These are phyloP conservation scores for Lucilia cuprina DNA, from an alignment of 1,140 invertebrate species.

Conservation along the genomic window DNA sequence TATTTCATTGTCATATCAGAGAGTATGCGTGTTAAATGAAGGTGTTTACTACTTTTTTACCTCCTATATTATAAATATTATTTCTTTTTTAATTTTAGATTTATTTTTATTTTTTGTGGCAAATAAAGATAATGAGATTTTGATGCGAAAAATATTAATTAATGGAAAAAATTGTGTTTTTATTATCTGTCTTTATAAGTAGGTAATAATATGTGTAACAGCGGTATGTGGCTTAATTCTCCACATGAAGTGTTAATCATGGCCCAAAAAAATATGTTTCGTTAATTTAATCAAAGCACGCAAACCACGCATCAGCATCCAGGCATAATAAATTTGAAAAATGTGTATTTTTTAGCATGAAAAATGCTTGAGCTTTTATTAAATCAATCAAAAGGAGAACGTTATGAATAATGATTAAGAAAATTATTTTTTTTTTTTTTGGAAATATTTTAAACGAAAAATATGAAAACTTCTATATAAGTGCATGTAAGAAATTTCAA, in stretches of 20 bases:
- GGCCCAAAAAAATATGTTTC: not conserved
- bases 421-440: no score
- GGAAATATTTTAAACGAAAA: no score
- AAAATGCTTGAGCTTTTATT: no score
- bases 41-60: not conserved
- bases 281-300: slow-evolving; percentile 9
- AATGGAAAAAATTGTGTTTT: slow-evolving; percentile 50
- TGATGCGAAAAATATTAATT: slow-evolving; percentile 62
- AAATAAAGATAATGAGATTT: slow-evolving; percentile 47
- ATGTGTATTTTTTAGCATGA: no score
- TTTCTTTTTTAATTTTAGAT: not conserved
- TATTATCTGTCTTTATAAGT: slow-evolving; percentile 16
- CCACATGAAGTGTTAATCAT: slow-evolving; percentile 16
- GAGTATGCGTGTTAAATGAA: not conserved
- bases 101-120: not conserved
- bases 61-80: not conserved
- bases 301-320: slow-evolving; percentile 21
- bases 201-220: not conserved
- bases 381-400: no score
- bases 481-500: no score
- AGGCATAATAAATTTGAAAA: not conserved
- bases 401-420: no score
- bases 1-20: slow-evolving; percentile 12
- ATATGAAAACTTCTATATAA: no score
- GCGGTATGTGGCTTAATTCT: not conserved